Evolutionary conservation across 1,140 invertebrate species (phyloP).

Genomic region (Diabrotica undecimpunctata): DNA sequence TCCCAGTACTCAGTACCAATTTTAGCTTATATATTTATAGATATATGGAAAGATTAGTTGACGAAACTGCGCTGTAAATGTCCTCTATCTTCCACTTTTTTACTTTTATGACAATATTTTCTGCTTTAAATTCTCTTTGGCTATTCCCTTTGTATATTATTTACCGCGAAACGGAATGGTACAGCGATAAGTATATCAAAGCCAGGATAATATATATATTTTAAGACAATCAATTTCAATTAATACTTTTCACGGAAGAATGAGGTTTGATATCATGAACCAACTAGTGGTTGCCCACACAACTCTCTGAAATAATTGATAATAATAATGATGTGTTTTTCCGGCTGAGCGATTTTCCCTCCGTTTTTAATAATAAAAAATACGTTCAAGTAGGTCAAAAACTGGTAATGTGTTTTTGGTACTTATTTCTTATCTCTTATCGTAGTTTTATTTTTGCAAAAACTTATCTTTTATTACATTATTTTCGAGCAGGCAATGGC

Average conservation of each 20-base stretch:
- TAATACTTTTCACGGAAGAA: conserved; percentile 9
- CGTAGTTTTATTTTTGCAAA: too few relatives aligned
- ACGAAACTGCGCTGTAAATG: too few relatives aligned
- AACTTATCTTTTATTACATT: too few relatives aligned
- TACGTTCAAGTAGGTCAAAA: neutral
- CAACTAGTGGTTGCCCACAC: conserved; percentile 3
- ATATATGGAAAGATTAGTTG: too few relatives aligned
- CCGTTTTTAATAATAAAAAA: neutral
- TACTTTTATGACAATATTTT: too few relatives aligned
- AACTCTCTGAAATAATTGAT: neutral
- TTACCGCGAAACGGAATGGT: neutral
- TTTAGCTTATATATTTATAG: too few relatives aligned
- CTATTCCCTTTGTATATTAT: neutral
- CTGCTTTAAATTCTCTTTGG: neutral
- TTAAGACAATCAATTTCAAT: conserved; percentile 13
- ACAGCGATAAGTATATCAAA: neutral
- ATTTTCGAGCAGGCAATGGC: too few relatives aligned
- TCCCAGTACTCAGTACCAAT: too few relatives aligned
- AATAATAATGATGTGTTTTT: conserved; percentile 6
- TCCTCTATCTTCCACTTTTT: too few relatives aligned
- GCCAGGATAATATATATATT: conserved; percentile 12
- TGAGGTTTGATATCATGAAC: conserved; percentile 7
- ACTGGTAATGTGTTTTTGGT: neutral
- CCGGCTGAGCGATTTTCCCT: neutral
- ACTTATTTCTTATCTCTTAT: too few relatives aligned